Conservation (phyloP, 1,140 invertebrate genomes). For the Manduca sexta region DNA sequence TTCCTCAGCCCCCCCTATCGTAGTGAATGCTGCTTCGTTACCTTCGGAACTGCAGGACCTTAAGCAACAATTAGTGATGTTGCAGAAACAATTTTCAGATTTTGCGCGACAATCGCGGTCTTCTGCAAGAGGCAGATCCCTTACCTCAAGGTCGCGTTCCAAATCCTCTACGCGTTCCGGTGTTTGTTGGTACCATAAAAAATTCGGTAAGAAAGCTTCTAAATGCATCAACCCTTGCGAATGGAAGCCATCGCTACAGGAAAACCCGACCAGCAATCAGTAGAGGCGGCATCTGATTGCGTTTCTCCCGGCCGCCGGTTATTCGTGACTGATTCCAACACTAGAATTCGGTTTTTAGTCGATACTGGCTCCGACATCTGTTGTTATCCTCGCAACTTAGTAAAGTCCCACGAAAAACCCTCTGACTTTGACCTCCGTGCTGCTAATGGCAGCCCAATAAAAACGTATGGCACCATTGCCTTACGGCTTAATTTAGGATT, state of each 20-base stretch:
- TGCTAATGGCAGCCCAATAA: constrained; percentile 4
- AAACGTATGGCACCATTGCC: not conserved
- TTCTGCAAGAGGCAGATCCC: too few species aligned
- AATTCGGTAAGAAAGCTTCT: constrained; percentile 16
- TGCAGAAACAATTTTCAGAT: too few species aligned
- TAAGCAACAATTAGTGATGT: too few species aligned
- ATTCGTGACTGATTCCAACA: constrained; percentile 15
- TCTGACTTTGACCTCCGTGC: not conserved
- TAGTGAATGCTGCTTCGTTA: too few species aligned
- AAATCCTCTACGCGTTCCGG: too few species aligned
- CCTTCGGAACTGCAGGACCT: too few species aligned
- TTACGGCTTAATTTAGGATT: not conserved
- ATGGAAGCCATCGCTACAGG: constrained; percentile 11
- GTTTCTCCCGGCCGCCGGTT: constrained; percentile 11
- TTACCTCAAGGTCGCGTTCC: too few species aligned
- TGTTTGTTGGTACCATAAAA: constrained; percentile 28
- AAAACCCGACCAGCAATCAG: constrained; percentile 20
- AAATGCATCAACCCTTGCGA: constrained; percentile 25
- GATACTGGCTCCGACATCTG: constrained; percentile 7
- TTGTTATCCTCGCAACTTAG: not conserved
- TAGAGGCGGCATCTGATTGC: constrained; percentile 23
- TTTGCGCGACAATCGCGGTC: too few species aligned
- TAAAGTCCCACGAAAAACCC: not conserved
- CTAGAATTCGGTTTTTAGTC: constrained; percentile 1
- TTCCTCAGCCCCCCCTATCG: too few species aligned